Conservation (phyloP, 2,888 invertebrate genomes). For the Drosophila putrida region DNA sequence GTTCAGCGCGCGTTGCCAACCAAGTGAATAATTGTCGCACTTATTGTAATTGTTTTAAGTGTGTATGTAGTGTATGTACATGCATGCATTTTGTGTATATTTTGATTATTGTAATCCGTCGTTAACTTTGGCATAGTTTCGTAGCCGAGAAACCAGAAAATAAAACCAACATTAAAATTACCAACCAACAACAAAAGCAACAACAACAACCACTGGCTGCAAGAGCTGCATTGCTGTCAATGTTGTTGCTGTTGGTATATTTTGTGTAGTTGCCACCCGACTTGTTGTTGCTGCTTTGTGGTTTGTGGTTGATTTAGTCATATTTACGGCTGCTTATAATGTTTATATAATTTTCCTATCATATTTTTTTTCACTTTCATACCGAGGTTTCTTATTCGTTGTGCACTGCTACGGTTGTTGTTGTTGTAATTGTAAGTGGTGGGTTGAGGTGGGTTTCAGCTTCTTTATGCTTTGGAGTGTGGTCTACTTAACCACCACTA, state of each 20-base stretch:
- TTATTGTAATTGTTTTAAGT: constrained; percentile 16
- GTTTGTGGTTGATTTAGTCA: constrained; percentile 77
- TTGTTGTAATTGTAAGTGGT: constrained; percentile 28
- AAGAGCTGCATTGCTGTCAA: constrained; percentile 39
- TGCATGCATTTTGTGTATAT: constrained; percentile 30
- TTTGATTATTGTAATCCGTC: constrained; percentile 73
- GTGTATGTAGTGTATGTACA: neutral
- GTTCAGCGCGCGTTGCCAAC: constrained; percentile 48
- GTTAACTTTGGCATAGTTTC: constrained; percentile 79
- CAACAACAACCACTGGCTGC: constrained; percentile 28
- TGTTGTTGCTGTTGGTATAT: constrained; percentile 13
- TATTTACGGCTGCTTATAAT: constrained; percentile 73
- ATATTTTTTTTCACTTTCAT: constrained; percentile 62
- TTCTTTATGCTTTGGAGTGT: constrained; percentile 16
- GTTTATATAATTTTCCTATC: constrained; percentile 79
- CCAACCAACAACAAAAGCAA: constrained; percentile 40
- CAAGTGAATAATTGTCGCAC: constrained; percentile 62
- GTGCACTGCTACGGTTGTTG: constrained; percentile 22
- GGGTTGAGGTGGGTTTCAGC: constrained; percentile 40
- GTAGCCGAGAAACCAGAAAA: constrained; percentile 65
- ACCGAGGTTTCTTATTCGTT: constrained; percentile 69
- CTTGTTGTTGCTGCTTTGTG: constrained; percentile 62
- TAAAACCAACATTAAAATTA: constrained; percentile 66
- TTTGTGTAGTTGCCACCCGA: constrained; percentile 62
- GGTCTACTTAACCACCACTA: constrained; percentile 32